Conservation (phyloP, 2,113 vertebrate genomes). For the Ammospiza nelsoni region DNA sequence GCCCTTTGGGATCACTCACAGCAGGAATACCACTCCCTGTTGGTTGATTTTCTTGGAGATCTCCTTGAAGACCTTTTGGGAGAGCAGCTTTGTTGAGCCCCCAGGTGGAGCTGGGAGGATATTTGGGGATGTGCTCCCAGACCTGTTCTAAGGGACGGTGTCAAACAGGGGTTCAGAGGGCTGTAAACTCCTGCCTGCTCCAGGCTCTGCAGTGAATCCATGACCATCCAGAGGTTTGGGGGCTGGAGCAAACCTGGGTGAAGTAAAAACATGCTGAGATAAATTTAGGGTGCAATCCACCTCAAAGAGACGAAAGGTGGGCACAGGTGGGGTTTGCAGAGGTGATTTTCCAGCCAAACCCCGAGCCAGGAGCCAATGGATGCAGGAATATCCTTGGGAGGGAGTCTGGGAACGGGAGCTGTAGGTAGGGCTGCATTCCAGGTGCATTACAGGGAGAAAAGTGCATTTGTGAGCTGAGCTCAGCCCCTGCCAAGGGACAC, state of each 20-base stretch:
- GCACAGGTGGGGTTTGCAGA: neutral
- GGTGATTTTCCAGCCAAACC: neutral
- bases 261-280: neutral
- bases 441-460: neutral
- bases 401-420: neutral
- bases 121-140: neutral
- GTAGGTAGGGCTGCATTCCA: slow-evolving; percentile 19
- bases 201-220: neutral
- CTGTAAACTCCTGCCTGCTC: neutral
- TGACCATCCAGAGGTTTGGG: fast-evolving
- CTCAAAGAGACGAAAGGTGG: neutral
- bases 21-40: neutral
- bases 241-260: neutral
- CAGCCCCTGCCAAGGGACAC: slow-evolving; percentile 49
- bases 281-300: fast-evolving
- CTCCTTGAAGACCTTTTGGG: neutral
- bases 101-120: neutral
- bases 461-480: slow-evolving; percentile 16
- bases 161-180: neutral
- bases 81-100: neutral
- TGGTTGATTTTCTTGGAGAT: neutral
- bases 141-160: neutral
- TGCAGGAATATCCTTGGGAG: neutral
- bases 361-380: neutral
- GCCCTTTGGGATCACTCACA: neutral